Percentiles rank a stretch among this genome's conserved stretches.
These are phyloP conservation scores for Rhizomys pruinosus DNA, from an alignment of 2,113 vertebrate genomes.

Conservation along the genomic window DNA sequence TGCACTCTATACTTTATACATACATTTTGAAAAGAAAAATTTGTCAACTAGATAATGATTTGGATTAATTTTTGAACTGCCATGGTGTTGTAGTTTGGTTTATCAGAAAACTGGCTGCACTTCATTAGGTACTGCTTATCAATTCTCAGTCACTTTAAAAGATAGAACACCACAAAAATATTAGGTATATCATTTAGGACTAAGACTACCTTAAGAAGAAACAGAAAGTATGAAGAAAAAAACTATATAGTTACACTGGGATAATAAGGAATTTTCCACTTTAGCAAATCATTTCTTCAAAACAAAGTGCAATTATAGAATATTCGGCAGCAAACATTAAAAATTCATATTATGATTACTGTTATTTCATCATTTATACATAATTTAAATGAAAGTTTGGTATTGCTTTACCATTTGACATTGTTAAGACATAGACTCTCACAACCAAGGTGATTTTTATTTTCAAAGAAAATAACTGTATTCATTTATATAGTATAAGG, in stretches of 20 bases:
- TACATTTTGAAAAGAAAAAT: background rate
- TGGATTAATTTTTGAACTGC: background rate
- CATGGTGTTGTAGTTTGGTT: background rate
- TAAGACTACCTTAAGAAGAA: conserved; percentile 1
- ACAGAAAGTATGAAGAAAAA: background rate
- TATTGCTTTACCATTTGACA: background rate
- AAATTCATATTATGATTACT: conserved; percentile 52
- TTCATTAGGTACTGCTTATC: background rate
- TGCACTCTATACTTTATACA: background rate
- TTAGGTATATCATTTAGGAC: background rate
- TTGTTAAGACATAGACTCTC: background rate
- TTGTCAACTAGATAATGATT: background rate
- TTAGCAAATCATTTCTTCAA: background rate
- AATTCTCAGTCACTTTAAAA: background rate
- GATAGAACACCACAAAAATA: background rate
- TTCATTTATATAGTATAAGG: background rate
- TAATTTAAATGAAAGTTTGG: conserved; percentile 55
- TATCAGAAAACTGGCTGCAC: conserved; percentile 30
- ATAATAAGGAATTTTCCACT: conserved; percentile 18
- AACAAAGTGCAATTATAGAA: conserved; percentile 40
- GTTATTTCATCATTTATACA: conserved; percentile 50
- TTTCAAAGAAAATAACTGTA: conserved; percentile 23
- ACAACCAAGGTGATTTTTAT: background rate
- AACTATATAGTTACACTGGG: background rate
- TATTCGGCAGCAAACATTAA: conserved; percentile 51